A percentile compares a stretch with the other conserved stretches of the same genome.
Conservation (phyloP, 2,888 invertebrate species). For the Diaprepes abbreviatus region DNA sequence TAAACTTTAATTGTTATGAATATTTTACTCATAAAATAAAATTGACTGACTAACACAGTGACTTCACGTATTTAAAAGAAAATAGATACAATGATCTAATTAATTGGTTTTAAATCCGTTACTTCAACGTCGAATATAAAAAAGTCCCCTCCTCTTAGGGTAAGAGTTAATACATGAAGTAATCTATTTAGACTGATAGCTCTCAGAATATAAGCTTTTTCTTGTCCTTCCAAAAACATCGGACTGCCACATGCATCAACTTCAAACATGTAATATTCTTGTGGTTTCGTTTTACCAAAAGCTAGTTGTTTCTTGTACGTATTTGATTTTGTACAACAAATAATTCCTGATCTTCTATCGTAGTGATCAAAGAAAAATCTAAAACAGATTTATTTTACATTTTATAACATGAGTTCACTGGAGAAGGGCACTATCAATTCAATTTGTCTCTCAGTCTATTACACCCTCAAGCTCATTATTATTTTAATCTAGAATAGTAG, state of each 20-base stretch:
- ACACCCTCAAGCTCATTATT: too few relatives aligned
- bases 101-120: constrained; percentile 57
- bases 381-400: too few relatives aligned
- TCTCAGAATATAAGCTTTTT: constrained; percentile 73
- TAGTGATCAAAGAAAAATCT: constrained; percentile 71
- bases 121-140: constrained; percentile 64
- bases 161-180: constrained; percentile 75
- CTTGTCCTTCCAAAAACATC: constrained; percentile 70
- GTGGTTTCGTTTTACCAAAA: constrained; percentile 63
- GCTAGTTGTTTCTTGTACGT: constrained; percentile 62
- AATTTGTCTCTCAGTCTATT: too few relatives aligned
- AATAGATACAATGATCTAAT: not conserved
- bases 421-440: too few relatives aligned
- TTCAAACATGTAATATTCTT: constrained; percentile 78
- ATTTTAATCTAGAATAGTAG: too few relatives aligned
- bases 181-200: constrained; percentile 66
- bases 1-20: too few relatives aligned
- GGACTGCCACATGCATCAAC: constrained; percentile 75
- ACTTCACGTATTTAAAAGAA: not conserved
- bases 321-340: constrained; percentile 69
- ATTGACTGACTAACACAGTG: too few relatives aligned
- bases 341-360: constrained; percentile 71
- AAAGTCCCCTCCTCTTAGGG: constrained; percentile 69
- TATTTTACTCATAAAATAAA: too few relatives aligned
- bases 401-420: too few relatives aligned